Evolutionary conservation across 2,797 vertebrate species (phyloP), one percentile per base, ranked within the genome.

Genomic region (Telmatherina bonti): DNA sequence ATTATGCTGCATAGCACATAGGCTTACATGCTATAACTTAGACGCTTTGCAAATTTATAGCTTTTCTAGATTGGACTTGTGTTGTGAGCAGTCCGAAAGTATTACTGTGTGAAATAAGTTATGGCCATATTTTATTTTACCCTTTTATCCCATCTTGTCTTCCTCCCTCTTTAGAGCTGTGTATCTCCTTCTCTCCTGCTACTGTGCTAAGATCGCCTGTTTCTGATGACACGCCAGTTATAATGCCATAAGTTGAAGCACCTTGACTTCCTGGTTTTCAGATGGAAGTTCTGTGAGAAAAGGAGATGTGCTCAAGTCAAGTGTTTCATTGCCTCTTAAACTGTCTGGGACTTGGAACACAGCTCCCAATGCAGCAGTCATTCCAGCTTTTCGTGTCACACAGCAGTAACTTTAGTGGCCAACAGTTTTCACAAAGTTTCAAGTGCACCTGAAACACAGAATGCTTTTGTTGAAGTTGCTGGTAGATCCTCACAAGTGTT

Each of bases 251-350:
- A 82, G 65, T 81, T 79, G 82, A 87, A 85, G 79, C 83, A 75
- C 88, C 82, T 86, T 75, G 60, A 86, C 89, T 87, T 88, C 76
- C 84, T 85, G 47, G 51, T 78, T 79, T 87, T 62, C 78, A 69
- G 79, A 57, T 72, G 62, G 71, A 71, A 67, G 47, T 56, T 53
- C 51, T 70, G 20, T 62, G 72, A 67, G 54, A 66, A 82, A 73
- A 59, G 61, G 71, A 81, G 76, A 85, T 88, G 83, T 70, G 72
- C 67, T 82, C 18, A 57, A 72, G 68, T 86, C 73, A 67, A 88
- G 83, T 84, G 73, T 90, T 90, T 91, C 83, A 88, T 84, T 81
- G 79, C 85, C 83, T 88, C 77, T 85, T 88, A 86, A 91, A 91
- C 67, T 73, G 77, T 86, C 77, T 82, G 75, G 67, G 81, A 65